Evolutionary conservation across 2,797 vertebrate species (phyloP), one percentile per base, ranked within the genome.

Genomic region (Rhinogobio ventralis): DNA sequence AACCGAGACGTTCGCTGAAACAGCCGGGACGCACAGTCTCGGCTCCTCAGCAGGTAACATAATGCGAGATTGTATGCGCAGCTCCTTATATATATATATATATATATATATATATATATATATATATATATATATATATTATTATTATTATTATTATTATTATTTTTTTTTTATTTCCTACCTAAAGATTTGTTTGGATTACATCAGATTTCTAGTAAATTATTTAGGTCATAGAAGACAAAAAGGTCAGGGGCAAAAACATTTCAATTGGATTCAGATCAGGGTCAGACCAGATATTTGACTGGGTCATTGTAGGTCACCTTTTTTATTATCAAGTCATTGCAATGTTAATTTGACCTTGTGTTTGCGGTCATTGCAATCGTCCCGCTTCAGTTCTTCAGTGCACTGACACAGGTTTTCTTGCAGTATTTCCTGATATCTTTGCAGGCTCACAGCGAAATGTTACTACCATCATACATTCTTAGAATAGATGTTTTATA

Each of bases 281-380:
- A 79, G 42, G 77, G 19, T 66, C 25, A 46, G 60, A 57, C 23
- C 36, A 25, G 51, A 39, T 68, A 36, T 69, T 39, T 81, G 28
- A 80, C 78, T 69, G 8, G 46, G 9, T 57, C 66, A 69, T 13
- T 55, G 4, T 39, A 57, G 51, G 79, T 81, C 66, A 23, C 67
- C 14, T 71, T 66, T 36, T 36, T 55, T 28, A 39, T n/a, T 33
- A 6, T 28, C 0, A n/a, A 30, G 10, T 14, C 28, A 66, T 30
- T 49, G 60, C 60, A 23, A 8, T 67, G 77, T 49, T 46, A 49
- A 9, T 30, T 33, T 51, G 11, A 66, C 62, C 60, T 79, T 79
- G 28, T 51, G 13, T n/a, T 51, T 67, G 6, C 0, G 1, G 45
- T 51, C 45, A 23, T 46, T 78, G 76, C 5, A 19, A 42, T 25